Conservation (phyloP, 2,888 invertebrate species). For the Yponomeuta evonymella region DNA sequence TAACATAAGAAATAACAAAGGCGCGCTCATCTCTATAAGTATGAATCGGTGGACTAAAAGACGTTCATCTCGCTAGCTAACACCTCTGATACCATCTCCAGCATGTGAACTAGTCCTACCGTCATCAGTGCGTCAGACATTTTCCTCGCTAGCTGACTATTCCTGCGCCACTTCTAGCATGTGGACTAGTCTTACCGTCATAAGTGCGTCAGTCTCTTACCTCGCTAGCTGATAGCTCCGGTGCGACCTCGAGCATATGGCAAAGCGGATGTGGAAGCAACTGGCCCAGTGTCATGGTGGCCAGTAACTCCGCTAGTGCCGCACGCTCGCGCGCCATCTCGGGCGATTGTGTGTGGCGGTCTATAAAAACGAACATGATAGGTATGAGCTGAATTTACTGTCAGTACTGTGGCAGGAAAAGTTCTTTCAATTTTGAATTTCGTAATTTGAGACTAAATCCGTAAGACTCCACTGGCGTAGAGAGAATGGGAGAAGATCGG, state of each 20-base stretch:
- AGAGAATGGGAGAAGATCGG: too few species aligned
- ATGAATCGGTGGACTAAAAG: too few species aligned
- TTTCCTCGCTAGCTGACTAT: slow-evolving; percentile 79
- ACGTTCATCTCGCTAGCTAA: too few species aligned
- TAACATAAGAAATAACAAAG: too few species aligned
- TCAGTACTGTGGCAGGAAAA: background rate
- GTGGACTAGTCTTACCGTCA: too few species aligned
- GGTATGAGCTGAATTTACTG: background rate
- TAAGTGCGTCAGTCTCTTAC: slow-evolving; percentile 41
- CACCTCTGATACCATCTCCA: slow-evolving; percentile 32
- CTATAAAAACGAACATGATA: background rate
- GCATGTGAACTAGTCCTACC: slow-evolving; percentile 85
- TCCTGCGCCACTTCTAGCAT: background rate
- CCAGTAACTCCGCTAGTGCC: slow-evolving; percentile 78
- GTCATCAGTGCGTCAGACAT: slow-evolving; percentile 90
- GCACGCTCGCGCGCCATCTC: slow-evolving; percentile 54
- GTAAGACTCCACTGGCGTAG: too few species aligned
- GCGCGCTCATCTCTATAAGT: too few species aligned
- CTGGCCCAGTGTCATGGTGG: slow-evolving; percentile 89
- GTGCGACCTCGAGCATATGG: slow-evolving; percentile 84
- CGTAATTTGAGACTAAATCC: background rate
- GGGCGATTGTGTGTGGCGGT: slow-evolving; percentile 10
- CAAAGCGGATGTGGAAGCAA: slow-evolving; percentile 88
- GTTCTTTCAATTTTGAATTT: background rate
- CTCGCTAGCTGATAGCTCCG: slow-evolving; percentile 83